Base-by-base conservation (phyloP, 2,888 invertebrate genomes). In the Athalia circularis region DNA sequence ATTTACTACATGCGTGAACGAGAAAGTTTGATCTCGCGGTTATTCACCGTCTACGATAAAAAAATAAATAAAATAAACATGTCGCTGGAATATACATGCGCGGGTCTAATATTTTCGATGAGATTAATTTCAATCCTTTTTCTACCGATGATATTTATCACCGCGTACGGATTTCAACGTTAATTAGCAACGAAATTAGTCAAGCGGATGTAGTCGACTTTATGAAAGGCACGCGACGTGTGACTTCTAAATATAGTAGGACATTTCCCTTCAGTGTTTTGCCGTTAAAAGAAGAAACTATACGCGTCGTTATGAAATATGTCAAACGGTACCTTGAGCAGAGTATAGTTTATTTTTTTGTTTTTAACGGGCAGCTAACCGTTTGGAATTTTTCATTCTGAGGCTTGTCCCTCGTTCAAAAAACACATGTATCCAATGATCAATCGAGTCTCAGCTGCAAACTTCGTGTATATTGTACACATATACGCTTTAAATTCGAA, bases 11-110 rank as follows among this genome's bases (percentile, higher is more conserved):
- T 52, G 13, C 5, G 29, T 68, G 68, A 29, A 52, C 52, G 45
- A 67, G 68, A 68, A 68, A 68, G 68, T 68, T 54, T 54, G 54
- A 54, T 8, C 29, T 29, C 65, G 65, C 48, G 48, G 52, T 54
- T 50, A 54, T 68, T 68, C 29, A 68, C 68, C 68, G 68, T 43
- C 4, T 5, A 29, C 7, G 65, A 48, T 48, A 8, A 13, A 8
- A 48, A 65, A 45, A 6, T 5, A 5, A 45, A 47, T 47, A 65
- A 29, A n/a, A 11, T 47, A 11, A 47, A 47, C 45, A 13, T 13
- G 3, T 29, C 65, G 45, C 48, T 13, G 15, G 48, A n/a, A n/a
- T 65, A 9, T 48, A 65, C 48, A 48, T 65, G n/a, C 48, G 29
- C 13, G 8, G 13, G 13, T 47, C 5, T 45, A n/a, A 64, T 65